These are phyloP conservation scores for Eciton burchellii DNA, from an alignment of 1,140 invertebrate genomes.

Conservation along the genomic window DNA sequence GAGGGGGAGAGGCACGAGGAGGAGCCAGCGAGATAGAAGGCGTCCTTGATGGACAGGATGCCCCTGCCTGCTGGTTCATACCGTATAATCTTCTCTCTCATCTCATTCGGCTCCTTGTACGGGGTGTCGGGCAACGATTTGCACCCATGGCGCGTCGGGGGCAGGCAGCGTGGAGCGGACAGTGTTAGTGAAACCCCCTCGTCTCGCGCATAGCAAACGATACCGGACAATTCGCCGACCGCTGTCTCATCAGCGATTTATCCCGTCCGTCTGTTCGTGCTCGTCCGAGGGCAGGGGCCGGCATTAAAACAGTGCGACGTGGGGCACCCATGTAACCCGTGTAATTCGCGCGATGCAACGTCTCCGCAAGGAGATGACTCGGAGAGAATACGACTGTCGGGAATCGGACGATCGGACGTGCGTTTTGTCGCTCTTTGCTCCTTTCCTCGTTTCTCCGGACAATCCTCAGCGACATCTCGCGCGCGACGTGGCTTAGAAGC, in stretches of 20 bases:
- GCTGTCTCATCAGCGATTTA: conserved; percentile 57
- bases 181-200: conserved; percentile 47
- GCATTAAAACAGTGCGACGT: conserved; percentile 48
- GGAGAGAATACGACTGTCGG: background rate
- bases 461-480: too few relatives aligned
- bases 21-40: conserved; percentile 78
- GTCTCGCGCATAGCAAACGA: conserved; percentile 44
- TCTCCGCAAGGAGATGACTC: background rate
- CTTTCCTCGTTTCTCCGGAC: too few relatives aligned
- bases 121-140: conserved; percentile 78
- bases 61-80: conserved; percentile 77
- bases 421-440: too few relatives aligned
- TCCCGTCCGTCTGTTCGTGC: conserved; percentile 12
- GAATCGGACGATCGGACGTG: background rate
- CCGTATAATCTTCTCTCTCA: conserved; percentile 81
- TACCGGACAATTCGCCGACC: conserved; percentile 49
- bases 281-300: background rate
- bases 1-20: conserved; percentile 65
- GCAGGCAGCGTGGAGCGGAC: conserved; percentile 52
- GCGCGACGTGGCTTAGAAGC: too few relatives aligned
- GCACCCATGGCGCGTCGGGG: conserved; percentile 72
- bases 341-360: conserved; percentile 10
- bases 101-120: conserved; percentile 80
- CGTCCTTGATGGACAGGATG: conserved; percentile 82
- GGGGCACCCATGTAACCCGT: background rate